Evolutionary conservation across 1,140 invertebrate genomes (phyloP).

Genomic region (Drosophila chauvacae): DNA sequence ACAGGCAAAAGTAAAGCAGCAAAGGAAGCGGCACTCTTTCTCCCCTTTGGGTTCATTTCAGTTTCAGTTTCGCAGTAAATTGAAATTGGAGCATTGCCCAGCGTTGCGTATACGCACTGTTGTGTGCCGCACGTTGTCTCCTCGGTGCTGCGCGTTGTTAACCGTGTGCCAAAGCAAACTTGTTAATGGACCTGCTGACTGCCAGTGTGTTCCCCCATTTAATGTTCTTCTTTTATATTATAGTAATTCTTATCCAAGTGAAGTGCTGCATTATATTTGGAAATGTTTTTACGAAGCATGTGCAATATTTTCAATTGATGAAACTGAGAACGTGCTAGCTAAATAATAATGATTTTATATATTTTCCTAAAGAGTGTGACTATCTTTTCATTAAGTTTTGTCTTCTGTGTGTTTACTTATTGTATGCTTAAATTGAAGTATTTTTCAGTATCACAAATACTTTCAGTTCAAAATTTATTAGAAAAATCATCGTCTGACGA

Average conservation of each 20-base stretch:
- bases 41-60: slow-evolving; percentile 45
- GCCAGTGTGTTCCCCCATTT: slow-evolving; percentile 10
- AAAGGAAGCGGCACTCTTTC: slow-evolving; percentile 33
- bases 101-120: slow-evolving; percentile 48
- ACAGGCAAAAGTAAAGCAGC: slow-evolving; percentile 24
- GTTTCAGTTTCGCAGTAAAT: slow-evolving; percentile 52
- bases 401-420: not conserved
- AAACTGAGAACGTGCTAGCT: not conserved
- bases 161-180: slow-evolving; percentile 34
- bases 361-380: not conserved
- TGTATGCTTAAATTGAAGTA: not conserved
- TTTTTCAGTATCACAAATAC: not conserved
- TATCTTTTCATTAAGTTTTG: not conserved
- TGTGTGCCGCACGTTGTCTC: slow-evolving; percentile 32
- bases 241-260: not conserved
- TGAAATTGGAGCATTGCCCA: slow-evolving; percentile 52
- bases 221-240: not conserved
- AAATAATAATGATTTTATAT: not conserved
- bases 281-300: not conserved
- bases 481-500: not conserved
- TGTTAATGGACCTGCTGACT: slow-evolving; percentile 38
- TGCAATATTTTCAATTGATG: slow-evolving; percentile 3
- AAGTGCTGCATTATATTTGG: slow-evolving; percentile 3
- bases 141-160: slow-evolving; percentile 4
- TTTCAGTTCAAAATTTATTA: not conserved